Percentiles rank a stretch among this genome's conserved stretches.
Evolutionary conservation across 2,888 invertebrate genomes (phyloP).

Genomic region (Stramonita haemastoma): DNA sequence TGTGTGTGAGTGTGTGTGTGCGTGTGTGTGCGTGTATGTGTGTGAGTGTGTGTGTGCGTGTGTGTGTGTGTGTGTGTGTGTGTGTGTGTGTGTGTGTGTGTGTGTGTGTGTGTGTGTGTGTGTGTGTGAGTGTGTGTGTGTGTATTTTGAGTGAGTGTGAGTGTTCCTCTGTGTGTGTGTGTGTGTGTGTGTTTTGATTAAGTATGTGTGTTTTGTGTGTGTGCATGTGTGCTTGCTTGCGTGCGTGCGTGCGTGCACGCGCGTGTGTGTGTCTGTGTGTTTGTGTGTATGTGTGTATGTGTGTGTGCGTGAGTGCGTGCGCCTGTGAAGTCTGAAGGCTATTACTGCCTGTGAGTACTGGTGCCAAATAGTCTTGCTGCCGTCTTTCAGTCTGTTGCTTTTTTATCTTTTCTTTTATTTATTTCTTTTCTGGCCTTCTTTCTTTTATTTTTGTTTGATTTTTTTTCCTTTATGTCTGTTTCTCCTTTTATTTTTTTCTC

Average conservation of each 20-base stretch:
- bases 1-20: neutral
- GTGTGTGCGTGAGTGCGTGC: neutral
- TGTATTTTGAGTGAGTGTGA: neutral
- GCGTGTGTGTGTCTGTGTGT: conserved; percentile 16
- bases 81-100: conserved; percentile 8
- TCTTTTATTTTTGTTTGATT: neutral
- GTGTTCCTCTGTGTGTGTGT: neutral
- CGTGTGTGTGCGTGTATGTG: neutral
- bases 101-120: conserved; percentile 11
- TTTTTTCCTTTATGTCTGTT: neutral
- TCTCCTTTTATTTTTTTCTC: neutral
- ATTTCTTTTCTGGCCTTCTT: neutral
- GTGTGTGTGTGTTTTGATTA: neutral
- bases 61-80: neutral
- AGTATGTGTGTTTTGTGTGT: neutral
- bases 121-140: neutral
- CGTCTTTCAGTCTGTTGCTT: neutral
- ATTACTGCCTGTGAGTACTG: too few relatives aligned
- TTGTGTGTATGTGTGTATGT: conserved; percentile 16
- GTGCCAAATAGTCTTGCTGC: too few relatives aligned
- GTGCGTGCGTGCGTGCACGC: neutral
- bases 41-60: conserved; percentile 6
- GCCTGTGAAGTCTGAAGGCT: too few relatives aligned
- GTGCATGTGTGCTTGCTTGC: neutral
- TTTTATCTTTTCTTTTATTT: neutral